Conservation (phyloP, 2,113 vertebrate genomes). For the Petroica traversi region DNA sequence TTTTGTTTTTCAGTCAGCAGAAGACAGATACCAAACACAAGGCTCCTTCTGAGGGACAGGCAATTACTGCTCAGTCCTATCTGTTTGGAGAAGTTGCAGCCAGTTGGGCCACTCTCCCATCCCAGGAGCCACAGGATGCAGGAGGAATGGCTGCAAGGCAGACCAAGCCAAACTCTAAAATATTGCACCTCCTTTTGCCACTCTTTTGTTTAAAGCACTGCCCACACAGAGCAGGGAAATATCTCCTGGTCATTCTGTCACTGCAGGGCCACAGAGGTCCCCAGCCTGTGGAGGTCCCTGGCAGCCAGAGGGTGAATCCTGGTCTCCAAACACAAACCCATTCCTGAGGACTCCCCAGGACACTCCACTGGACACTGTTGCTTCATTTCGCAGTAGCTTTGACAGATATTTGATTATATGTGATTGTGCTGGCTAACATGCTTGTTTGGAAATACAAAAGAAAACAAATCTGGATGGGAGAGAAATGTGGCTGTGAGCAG, state of each 20-base stretch:
- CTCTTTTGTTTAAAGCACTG: background rate
- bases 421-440: constrained; percentile 7
- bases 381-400: constrained; percentile 61
- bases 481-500: background rate
- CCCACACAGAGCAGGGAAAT: background rate
- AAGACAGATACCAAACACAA: background rate
- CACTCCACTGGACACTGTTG: background rate
- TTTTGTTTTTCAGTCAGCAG: background rate
- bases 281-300: background rate
- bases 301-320: background rate
- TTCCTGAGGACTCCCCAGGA: constrained; percentile 15
- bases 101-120: background rate
- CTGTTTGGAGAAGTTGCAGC: background rate
- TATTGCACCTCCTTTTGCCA: background rate
- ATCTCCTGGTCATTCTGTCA: background rate
- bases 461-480: background rate
- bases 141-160: background rate
- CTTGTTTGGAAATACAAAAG: background rate
- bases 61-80: background rate
- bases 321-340: background rate
- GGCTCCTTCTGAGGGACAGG: background rate
- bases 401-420: constrained; percentile 62
- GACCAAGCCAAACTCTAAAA: background rate
- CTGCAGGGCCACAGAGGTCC: background rate
- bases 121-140: background rate